Conservation (phyloP, 2,888 invertebrate species). For the Habrosyne pyritoides region DNA sequence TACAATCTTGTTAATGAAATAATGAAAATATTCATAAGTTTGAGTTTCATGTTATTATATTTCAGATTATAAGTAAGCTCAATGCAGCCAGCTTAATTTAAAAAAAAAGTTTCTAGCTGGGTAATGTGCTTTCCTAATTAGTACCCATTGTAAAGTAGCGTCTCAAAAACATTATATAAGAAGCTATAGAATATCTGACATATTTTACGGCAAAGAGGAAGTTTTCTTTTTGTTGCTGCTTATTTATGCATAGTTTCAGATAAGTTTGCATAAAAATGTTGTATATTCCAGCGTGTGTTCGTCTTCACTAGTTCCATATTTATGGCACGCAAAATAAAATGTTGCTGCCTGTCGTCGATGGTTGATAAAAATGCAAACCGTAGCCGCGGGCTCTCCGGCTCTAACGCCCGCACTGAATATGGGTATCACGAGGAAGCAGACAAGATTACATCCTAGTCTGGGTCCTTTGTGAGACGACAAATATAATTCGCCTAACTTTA, state of each 20-base stretch:
- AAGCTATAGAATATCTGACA: constrained; percentile 41
- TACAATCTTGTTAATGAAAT: too few relatives aligned
- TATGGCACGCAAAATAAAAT: constrained; percentile 81
- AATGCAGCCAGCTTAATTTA: too few relatives aligned
- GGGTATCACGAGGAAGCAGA: constrained; percentile 53
- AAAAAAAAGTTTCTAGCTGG: too few relatives aligned
- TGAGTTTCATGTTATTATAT: too few relatives aligned
- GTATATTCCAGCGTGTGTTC: constrained; percentile 66
- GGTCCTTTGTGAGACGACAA: constrained; percentile 41
- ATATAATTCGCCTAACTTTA: constrained; percentile 45
- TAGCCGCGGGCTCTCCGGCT: constrained; percentile 63
- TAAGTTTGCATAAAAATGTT: constrained; percentile 77
- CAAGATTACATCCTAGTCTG: constrained; percentile 59
- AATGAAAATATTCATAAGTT: too few relatives aligned
- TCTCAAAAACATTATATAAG: constrained; percentile 23
- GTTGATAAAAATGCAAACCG: constrained; percentile 82
- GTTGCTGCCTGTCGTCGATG: constrained; percentile 71
- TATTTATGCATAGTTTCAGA: constrained; percentile 79
- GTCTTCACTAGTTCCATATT: constrained; percentile 75
- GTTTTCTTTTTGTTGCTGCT: constrained; percentile 60
- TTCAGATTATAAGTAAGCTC: too few relatives aligned
- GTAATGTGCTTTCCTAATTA: too few relatives aligned
- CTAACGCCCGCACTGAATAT: constrained; percentile 68
- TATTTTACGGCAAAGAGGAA: constrained; percentile 55
- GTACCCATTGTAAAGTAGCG: too few relatives aligned